phyloP scores from a whole-genome alignment of 2,113 vertebrate species.

The Phocoena phocoena region DNA sequence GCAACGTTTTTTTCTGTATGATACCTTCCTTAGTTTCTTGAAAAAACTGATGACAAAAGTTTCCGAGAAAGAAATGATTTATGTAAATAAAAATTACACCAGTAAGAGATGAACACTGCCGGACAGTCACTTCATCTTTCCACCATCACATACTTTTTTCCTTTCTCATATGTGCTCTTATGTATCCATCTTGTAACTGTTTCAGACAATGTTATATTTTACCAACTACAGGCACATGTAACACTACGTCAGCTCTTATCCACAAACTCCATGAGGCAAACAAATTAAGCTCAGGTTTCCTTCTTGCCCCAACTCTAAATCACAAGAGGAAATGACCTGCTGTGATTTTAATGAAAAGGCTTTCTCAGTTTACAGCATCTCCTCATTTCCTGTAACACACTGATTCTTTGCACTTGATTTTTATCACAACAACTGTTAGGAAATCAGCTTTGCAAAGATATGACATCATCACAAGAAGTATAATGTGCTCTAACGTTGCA shows the following conservation, averaged over 20 bases:
- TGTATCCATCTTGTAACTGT: not conserved
- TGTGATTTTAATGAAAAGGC: not conserved
- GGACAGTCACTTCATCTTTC: not conserved
- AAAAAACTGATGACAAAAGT: not conserved
- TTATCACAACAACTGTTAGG: not conserved
- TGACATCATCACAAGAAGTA: not conserved
- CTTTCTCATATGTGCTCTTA: not conserved
- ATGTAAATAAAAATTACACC: not conserved
- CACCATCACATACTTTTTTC: fast-evolving
- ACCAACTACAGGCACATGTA: not conserved
- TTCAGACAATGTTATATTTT: not conserved
- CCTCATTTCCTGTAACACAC: not conserved
- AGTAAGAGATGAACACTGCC: not conserved
- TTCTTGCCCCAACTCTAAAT: not conserved
- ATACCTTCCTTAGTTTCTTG: not conserved
- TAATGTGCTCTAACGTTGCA: fast-evolving
- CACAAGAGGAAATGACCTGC: not conserved
- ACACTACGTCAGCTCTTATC: not conserved
- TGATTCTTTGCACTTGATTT: not conserved
- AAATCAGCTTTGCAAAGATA: not conserved
- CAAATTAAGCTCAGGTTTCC: not conserved
- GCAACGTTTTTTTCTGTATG: not conserved
- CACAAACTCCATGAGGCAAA: not conserved
- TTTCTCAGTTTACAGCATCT: not conserved
- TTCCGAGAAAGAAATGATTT: not conserved